These are phyloP conservation scores for Rhabdophis nuchalis DNA, from an alignment of 2,797 vertebrate species.

Conservation along the genomic window DNA sequence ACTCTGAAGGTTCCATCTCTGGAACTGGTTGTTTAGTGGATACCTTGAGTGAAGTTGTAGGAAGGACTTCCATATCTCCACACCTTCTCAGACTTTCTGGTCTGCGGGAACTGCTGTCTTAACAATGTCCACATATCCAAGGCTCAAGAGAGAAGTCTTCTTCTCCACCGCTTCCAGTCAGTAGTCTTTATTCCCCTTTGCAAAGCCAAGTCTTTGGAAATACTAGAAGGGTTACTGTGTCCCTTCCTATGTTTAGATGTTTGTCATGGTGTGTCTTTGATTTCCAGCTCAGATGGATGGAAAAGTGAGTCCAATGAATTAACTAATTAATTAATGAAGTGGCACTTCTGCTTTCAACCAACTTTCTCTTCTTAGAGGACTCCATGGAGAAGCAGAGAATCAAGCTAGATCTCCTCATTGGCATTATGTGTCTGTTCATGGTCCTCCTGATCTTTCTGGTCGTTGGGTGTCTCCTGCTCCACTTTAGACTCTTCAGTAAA, in stretches of 20 bases:
- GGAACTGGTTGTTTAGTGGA: neutral
- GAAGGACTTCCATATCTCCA: neutral
- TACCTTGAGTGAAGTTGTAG: neutral
- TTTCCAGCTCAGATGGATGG: neutral
- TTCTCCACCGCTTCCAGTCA: neutral
- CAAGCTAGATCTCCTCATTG: conserved; percentile 1
- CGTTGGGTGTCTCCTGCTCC: neutral
- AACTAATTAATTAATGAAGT: neutral
- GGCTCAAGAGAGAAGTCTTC: neutral
- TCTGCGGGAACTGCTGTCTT: neutral
- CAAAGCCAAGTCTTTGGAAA: neutral
- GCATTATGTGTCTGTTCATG: conserved; percentile 7
- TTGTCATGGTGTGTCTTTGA: neutral
- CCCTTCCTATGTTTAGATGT: neutral
- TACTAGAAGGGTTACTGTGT: neutral
- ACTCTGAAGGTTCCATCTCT: neutral
- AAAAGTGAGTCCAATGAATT: neutral
- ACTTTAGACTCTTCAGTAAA: neutral
- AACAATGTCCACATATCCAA: neutral
- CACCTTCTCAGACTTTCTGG: neutral
- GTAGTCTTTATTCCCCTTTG: neutral
- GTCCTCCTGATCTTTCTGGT: neutral
- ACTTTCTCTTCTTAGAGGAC: neutral
- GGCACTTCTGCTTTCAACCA: neutral
- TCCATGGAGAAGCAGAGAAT: neutral